These are phyloP conservation scores for Diogma glabrata DNA, from an alignment of 2,888 invertebrate genomes.

Conservation along the genomic window DNA sequence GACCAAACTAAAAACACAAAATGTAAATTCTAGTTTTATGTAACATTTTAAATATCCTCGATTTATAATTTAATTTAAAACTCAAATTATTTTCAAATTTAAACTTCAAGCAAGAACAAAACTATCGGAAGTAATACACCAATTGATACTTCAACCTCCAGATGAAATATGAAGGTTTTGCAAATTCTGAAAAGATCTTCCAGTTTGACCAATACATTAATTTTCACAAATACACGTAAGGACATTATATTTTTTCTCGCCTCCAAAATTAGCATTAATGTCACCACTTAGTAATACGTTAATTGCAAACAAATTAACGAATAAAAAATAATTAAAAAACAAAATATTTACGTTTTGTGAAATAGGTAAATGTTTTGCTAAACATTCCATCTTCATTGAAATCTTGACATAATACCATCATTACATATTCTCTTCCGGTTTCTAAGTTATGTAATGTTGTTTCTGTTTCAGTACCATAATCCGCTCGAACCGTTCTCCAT, in stretches of 20 bases:
- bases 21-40: background rate
- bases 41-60: conserved; percentile 2
- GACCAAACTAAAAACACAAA: background rate
- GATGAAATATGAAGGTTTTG: too few relatives aligned
- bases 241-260: too few relatives aligned
- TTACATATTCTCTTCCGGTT: conserved; percentile 71
- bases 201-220: too few relatives aligned
- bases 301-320: too few relatives aligned
- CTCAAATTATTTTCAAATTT: too few relatives aligned
- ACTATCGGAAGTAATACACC: too few relatives aligned
- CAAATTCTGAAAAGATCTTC: too few relatives aligned
- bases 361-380: conserved; percentile 67
- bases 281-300: too few relatives aligned
- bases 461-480: conserved; percentile 58
- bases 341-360: conserved; percentile 45
- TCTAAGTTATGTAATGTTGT: conserved; percentile 66
- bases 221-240: too few relatives aligned
- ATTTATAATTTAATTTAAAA: background rate
- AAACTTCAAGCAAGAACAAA: too few relatives aligned
- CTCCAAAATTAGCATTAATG: too few relatives aligned
- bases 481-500: conserved; percentile 73
- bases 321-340: background rate
- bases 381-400: conserved; percentile 80
- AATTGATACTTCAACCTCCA: too few relatives aligned
- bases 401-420: conserved; percentile 83